phyloP scores from a whole-genome alignment of 2,888 invertebrate genomes.

The Leptopilina drosophilae region DNA sequence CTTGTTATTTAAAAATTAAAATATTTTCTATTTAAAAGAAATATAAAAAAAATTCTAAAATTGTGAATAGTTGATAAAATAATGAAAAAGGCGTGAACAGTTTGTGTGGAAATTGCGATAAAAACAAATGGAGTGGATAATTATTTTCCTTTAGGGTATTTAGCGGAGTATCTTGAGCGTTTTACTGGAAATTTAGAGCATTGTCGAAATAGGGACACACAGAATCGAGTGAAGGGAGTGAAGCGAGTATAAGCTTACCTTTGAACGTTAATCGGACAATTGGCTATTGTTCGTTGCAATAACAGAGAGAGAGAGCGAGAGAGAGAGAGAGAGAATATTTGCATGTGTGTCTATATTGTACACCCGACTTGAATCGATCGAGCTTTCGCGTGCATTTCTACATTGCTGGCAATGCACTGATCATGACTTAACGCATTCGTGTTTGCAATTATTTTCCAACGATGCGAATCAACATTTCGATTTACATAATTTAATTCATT shows the following conservation, averaged over 20 bases:
- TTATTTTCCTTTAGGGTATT: no score
- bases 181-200: neutral
- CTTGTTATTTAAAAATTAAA: no score
- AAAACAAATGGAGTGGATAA: no score
- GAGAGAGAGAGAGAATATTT: neutral
- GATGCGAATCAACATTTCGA: neutral
- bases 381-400: constrained; percentile 20
- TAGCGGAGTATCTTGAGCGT: neutral
- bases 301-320: neutral
- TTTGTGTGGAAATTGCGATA: no score
- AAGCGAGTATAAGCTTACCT: neutral
- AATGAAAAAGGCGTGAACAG: no score
- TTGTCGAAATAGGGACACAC: neutral
- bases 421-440: constrained; percentile 10
- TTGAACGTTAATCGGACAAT: constrained; percentile 23
- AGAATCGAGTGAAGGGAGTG: constrained; percentile 9
- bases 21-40: no score
- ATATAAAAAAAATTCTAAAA: no score
- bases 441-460: constrained; percentile 9
- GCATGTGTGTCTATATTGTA: neutral
- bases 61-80: no score
- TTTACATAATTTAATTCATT: constrained; percentile 32
- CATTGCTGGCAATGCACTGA: neutral
- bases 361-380: constrained; percentile 25
- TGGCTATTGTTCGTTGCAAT: constrained; percentile 22